Conservation (phyloP, 2,797 vertebrate species). For the Bradypus variegatus region DNA sequence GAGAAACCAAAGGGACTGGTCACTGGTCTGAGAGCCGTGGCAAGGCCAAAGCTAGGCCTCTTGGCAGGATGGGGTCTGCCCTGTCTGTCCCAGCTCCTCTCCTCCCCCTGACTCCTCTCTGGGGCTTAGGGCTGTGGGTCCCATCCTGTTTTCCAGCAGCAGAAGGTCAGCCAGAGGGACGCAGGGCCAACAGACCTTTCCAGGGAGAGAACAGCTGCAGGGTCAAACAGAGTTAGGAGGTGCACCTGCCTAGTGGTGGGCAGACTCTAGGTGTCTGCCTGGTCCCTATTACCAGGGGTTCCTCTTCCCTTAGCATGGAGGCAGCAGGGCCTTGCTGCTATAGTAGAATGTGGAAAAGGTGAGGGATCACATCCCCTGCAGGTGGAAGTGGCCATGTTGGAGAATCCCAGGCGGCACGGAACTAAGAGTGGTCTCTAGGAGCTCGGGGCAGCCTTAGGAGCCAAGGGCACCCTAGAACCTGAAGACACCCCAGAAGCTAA, state of each 20-base stretch:
- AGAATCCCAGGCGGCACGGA: background rate
- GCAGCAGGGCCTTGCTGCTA: background rate
- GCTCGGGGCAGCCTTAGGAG: too few species aligned
- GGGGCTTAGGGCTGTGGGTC: background rate
- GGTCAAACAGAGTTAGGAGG: background rate
- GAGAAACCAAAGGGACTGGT: background rate
- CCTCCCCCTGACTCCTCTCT: background rate
- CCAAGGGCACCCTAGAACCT: too few species aligned
- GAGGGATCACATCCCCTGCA: too few species aligned
- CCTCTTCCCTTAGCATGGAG: background rate
- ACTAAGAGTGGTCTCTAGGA: background rate
- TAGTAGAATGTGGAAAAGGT: background rate
- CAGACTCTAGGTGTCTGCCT: background rate
- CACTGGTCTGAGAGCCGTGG: accelerated
- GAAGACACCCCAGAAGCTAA: too few species aligned
- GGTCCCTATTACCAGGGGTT: too few species aligned
- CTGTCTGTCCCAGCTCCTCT: background rate
- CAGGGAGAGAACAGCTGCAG: accelerated
- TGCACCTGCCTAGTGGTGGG: background rate
- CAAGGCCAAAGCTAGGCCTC: background rate
- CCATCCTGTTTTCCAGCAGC: background rate
- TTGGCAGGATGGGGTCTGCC: background rate
- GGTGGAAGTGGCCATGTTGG: background rate
- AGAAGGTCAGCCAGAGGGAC: background rate
- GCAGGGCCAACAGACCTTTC: background rate